A percentile compares a stretch with the other conserved stretches of the same genome.
These are phyloP conservation scores for Papilio xuthus DNA, from an alignment of 1,140 invertebrate species.

Conservation along the genomic window DNA sequence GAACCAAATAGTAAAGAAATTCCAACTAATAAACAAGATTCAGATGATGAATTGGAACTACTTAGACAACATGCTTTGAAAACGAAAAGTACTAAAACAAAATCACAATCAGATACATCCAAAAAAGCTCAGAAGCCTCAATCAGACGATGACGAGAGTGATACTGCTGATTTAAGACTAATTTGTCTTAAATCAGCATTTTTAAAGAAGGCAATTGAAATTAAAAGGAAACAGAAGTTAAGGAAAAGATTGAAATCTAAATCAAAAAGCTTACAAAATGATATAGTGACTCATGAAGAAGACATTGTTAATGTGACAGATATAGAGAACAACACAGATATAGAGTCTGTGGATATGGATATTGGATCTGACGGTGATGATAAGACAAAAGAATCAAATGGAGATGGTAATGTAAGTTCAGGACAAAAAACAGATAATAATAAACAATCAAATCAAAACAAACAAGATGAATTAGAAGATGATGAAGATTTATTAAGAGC, in stretches of 20 bases:
- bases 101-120: constrained; percentile 38
- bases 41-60: constrained; percentile 77
- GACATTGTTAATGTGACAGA: constrained; percentile 44
- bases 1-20: constrained; percentile 46
- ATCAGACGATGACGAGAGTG: constrained; percentile 76
- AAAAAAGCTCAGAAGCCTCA: constrained; percentile 45
- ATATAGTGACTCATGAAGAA: constrained; percentile 46
- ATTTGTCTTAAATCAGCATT: constrained; percentile 77
- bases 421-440: constrained; percentile 39
- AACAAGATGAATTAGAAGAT: constrained; percentile 73
- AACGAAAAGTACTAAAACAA: constrained; percentile 67
- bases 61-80: constrained; percentile 74
- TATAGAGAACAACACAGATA: constrained; percentile 72
- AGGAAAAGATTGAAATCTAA: constrained; percentile 65
- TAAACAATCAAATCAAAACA: constrained; percentile 39
- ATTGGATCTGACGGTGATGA: constrained; percentile 75
- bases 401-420: constrained; percentile 43
- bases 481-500: constrained; percentile 77
- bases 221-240: constrained; percentile 74
- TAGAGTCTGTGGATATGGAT: constrained; percentile 79
- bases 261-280: constrained; percentile 60
- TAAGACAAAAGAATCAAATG: constrained; percentile 57
- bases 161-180: constrained; percentile 75
- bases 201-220: constrained; percentile 78
- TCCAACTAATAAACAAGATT: constrained; percentile 50